Base-by-base conservation (phyloP, 2,888 invertebrate genomes). In the Macaria liturata region DNA sequence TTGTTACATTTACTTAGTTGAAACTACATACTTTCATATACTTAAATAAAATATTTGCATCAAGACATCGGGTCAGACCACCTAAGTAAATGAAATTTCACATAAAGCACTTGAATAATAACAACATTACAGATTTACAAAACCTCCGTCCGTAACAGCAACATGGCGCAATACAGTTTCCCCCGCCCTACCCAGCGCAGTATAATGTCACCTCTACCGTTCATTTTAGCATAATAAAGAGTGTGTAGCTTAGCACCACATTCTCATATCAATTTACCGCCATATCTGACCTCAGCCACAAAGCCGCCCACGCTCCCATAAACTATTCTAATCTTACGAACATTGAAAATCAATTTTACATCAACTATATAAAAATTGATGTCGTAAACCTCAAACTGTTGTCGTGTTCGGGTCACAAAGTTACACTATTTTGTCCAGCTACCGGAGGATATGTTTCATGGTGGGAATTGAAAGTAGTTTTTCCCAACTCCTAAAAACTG, bases 341-440 rank as follows among this genome's bases (percentile, higher is more conserved):
- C 76, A 78, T 76, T 74, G 71, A 75, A 82, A 84, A 81, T 79
- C 81, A 80, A 83, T 84, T 84, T 83, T 79, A 77, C 74, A 76
- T 75, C 74, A 52, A 46, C 44, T 60, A 69, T 62, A 64, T 75
- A 62, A 51, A 57, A 57, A 60, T 63, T 37, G 62, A 54, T 52
- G 62, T 61, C 58, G 58, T 63, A 60, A 61, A 59, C 57, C 59
- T 61, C 8, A 1, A 45, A 58, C 50, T 46, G 57, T 39, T 32
- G 30, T 30, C 48, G 49, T 42, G 46, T 59, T 49, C 37, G 52
- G 57, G 50, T 47, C 51, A 45, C 32, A 40, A 47, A 30, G 48
- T 47, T 57, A 54, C 45, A 48, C 20, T 52, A 31, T 53, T 55
- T 46, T 52, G 60, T 59, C 44, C 37, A 32, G 55, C 55, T 54